Evolutionary conservation across 1,140 invertebrate species (phyloP).

Genomic region (Zaprionus inermis): DNA sequence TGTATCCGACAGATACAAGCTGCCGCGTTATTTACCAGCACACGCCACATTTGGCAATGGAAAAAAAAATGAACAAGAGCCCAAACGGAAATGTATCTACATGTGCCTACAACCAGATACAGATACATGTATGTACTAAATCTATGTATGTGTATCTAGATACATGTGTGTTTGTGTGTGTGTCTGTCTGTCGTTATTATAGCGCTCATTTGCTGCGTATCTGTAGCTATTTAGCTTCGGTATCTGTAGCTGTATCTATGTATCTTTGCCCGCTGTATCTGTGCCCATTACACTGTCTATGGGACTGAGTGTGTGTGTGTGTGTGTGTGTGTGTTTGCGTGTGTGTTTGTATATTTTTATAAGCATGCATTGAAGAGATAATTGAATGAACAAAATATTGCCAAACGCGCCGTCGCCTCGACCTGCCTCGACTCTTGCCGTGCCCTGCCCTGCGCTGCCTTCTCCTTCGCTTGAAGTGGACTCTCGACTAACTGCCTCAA

Average conservation of each 20-base stretch:
- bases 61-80: constrained; percentile 40
- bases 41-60: constrained; percentile 55
- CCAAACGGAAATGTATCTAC: constrained; percentile 47
- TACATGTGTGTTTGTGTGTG: constrained; percentile 8
- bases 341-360: constrained; percentile 40
- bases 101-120: constrained; percentile 37
- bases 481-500: constrained; percentile 9
- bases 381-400: constrained; percentile 58
- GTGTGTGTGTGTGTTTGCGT: constrained; percentile 10
- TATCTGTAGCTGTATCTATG: constrained; percentile 19
- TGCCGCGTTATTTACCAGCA: constrained; percentile 7
- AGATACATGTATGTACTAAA: constrained; percentile 20
- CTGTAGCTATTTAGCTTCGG: constrained; percentile 16
- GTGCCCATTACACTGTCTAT: constrained; percentile 33
- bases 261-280: constrained; percentile 23
- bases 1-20: not conserved
- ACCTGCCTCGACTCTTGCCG: not conserved
- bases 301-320: constrained; percentile 30
- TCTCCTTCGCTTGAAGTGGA: too few species aligned
- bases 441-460: not conserved
- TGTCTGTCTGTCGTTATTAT: constrained; percentile 12
- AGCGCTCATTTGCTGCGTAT: constrained; percentile 23
- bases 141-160: constrained; percentile 13
- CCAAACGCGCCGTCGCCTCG: constrained; percentile 3
- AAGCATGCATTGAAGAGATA: constrained; percentile 55